Percentiles rank a stretch among this genome's conserved stretches.
These are phyloP conservation scores for Cremastinae sp. DNA, from an alignment of 2,888 invertebrate species.

Conservation along the genomic window DNA sequence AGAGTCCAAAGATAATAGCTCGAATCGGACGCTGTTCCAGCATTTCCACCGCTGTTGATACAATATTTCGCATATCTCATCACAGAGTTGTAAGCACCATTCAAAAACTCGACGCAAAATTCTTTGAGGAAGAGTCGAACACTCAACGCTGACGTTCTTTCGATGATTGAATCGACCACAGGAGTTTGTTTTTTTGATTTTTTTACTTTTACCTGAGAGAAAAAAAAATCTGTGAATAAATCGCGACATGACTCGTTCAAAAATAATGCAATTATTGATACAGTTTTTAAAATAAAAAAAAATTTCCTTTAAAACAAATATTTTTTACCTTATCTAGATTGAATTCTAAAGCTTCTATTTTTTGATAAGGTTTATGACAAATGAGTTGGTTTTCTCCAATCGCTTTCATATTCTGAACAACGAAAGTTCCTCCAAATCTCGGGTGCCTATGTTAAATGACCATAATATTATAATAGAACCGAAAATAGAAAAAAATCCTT, in stretches of 20 bases:
- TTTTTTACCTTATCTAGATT: constrained; percentile 84
- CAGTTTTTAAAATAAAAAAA: neutral
- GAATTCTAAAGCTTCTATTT: constrained; percentile 89
- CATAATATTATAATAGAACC: neutral
- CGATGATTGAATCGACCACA: constrained; percentile 83
- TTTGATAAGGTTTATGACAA: constrained; percentile 91
- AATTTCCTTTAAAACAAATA: no score
- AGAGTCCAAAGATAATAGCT: constrained; percentile 97
- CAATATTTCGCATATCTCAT: constrained; percentile 93
- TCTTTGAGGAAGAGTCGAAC: constrained; percentile 95
- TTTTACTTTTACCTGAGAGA: constrained; percentile 82
- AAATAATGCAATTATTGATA: neutral
- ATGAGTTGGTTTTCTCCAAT: constrained; percentile 93
- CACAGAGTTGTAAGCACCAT: constrained; percentile 94
- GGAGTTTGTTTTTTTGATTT: constrained; percentile 90
- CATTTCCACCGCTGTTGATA: constrained; percentile 81
- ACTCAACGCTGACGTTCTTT: constrained; percentile 92
- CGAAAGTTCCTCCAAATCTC: constrained; percentile 96
- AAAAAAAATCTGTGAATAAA: no score
- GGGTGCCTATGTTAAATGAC: constrained; percentile 93
- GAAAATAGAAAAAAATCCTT: neutral
- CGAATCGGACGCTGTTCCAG: constrained; percentile 91
- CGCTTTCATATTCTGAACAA: constrained; percentile 95
- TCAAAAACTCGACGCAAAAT: constrained; percentile 95
- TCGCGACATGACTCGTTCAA: no score